These are phyloP conservation scores for Mnemiopsis leidyi DNA, from an alignment of 37 sponge, comb jelly and placozoan genomes.

Conservation along the genomic window DNA sequence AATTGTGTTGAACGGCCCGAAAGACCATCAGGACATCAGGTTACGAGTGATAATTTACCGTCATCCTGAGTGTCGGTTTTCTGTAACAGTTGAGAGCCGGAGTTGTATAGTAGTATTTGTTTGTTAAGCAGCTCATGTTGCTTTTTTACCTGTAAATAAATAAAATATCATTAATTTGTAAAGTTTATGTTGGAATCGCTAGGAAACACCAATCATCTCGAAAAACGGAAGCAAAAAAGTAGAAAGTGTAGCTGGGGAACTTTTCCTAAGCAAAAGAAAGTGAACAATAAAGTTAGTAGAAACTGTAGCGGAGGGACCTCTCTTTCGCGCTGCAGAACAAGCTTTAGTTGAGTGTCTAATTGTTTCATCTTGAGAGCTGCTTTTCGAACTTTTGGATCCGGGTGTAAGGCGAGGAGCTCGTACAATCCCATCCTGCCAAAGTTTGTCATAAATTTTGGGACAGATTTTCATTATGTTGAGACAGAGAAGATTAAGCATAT, in stretches of 20 bases:
- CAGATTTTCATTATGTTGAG: too few species aligned
- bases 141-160: constrained; percentile 32
- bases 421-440: constrained; percentile 62
- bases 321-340: neutral
- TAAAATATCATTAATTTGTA: too few species aligned
- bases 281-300: neutral
- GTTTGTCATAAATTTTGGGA: too few species aligned
- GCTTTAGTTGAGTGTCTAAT: neutral
- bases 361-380: constrained; percentile 56
- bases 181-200: too few species aligned
- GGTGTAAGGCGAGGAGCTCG: constrained; percentile 42
- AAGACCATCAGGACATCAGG: too few species aligned
- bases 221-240: too few species aligned
- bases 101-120: constrained; percentile 52
- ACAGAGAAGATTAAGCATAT: too few species aligned
- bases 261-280: too few species aligned
- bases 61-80: neutral
- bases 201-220: too few species aligned
- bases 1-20: too few species aligned
- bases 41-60: neutral
- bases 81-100: constrained; percentile 7
- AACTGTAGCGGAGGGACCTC: neutral
- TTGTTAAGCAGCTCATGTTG: constrained; percentile 8
- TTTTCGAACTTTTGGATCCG: constrained; percentile 32
- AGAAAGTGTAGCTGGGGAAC: too few species aligned